Evolutionary conservation across 2,888 invertebrate species (phyloP).

Genomic region (Zygaena filipendulae): DNA sequence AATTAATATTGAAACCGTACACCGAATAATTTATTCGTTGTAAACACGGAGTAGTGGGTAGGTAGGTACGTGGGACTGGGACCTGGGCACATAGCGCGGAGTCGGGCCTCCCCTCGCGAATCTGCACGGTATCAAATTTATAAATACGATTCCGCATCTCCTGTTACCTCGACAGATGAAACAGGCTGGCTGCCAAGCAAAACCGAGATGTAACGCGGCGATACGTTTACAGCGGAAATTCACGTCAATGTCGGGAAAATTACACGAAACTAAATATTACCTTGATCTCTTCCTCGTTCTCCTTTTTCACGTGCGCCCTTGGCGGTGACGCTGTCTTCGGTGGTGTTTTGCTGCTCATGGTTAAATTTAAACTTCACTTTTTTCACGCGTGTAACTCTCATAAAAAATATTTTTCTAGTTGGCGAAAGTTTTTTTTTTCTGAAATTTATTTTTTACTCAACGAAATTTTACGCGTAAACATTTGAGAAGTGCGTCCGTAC

Average conservation of each 20-base stretch:
- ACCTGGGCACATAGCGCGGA: too few relatives aligned
- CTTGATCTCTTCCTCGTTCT: constrained; percentile 82
- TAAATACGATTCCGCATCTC: constrained; percentile 59
- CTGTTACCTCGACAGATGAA: constrained; percentile 48
- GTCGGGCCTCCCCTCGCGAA: constrained; percentile 25
- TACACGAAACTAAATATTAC: constrained; percentile 42
- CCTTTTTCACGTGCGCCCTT: constrained; percentile 71
- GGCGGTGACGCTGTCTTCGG: constrained; percentile 41
- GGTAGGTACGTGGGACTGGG: constrained; percentile 23
- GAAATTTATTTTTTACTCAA: constrained; percentile 27
- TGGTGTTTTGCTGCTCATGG: constrained; percentile 66
- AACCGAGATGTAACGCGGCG: constrained; percentile 38
- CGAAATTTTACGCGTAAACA: constrained; percentile 52
- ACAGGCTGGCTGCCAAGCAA: constrained; percentile 57
- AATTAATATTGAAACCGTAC: constrained; percentile 63
- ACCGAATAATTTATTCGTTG: constrained; percentile 57
- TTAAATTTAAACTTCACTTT: constrained; percentile 23
- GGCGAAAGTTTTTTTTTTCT: constrained; percentile 21
- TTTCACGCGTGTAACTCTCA: constrained; percentile 8
- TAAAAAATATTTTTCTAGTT: constrained; percentile 13
- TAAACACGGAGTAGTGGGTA: constrained; percentile 39
- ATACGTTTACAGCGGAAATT: constrained; percentile 48
- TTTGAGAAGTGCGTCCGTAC: constrained; percentile 23
- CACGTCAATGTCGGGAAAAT: constrained; percentile 34
- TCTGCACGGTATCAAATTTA: constrained; percentile 55